A percentile compares a stretch with the other conserved stretches of the same genome.
These are phyloP conservation scores for Ptilonorhynchus violaceus DNA, from an alignment of 2,113 vertebrate genomes.

Conservation along the genomic window DNA sequence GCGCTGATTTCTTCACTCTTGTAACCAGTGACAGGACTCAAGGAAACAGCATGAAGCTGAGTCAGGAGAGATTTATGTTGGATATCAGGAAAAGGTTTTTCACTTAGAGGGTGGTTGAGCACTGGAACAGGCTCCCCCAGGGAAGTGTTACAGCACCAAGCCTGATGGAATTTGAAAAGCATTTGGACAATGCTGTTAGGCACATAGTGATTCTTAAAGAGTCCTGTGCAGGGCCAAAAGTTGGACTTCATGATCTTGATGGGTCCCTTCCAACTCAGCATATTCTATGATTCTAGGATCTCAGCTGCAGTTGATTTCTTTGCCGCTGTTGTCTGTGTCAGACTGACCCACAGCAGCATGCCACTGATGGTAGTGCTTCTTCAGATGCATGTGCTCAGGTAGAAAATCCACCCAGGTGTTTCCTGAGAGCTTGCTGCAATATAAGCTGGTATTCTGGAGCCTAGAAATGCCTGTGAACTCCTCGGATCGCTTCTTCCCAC, in stretches of 20 bases:
- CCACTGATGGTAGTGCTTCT: neutral
- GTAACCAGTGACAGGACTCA: no score
- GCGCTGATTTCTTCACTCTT: neutral
- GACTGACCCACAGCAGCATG: neutral
- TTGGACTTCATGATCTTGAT: neutral
- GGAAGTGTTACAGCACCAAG: neutral
- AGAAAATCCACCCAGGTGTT: conserved; percentile 17
- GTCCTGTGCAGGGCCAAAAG: neutral
- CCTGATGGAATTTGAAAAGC: neutral
- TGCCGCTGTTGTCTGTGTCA: neutral
- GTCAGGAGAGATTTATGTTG: neutral
- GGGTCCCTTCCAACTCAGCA: neutral
- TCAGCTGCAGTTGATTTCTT: neutral
- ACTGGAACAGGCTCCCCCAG: neutral
- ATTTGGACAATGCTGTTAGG: neutral
- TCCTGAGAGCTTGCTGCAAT: conserved; percentile 44
- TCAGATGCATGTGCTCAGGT: conserved; percentile 14
- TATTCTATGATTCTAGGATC: neutral
- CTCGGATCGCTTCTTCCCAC: conserved; percentile 32
- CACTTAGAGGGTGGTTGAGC: neutral
- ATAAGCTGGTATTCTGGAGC: conserved; percentile 2
- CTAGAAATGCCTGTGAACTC: conserved; percentile 61
- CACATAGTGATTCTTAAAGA: neutral
- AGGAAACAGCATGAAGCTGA: neutral
- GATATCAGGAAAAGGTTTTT: neutral